These are phyloP conservation scores for Alethe diademata DNA, from an alignment of 2,113 vertebrate species.

Conservation along the genomic window DNA sequence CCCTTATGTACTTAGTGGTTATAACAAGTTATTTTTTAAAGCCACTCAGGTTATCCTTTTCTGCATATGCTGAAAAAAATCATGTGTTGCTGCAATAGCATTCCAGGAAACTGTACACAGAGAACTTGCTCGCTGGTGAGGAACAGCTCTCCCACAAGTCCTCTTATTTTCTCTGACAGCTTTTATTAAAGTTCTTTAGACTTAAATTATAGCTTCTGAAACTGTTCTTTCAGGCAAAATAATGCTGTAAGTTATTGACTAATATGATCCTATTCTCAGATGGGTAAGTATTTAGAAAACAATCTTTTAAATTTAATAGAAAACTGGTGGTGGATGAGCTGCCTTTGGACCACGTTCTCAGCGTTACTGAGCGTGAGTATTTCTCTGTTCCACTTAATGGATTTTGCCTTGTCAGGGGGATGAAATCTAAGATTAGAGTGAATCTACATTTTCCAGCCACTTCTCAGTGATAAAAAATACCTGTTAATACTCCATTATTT, in stretches of 20 bases:
- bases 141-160: slow-evolving; percentile 22
- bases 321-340: background rate
- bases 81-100: background rate
- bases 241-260: slow-evolving; percentile 28
- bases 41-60: background rate
- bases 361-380: background rate
- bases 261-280: slow-evolving; percentile 31
- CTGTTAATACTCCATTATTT: background rate
- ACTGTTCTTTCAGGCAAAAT: slow-evolving; percentile 41
- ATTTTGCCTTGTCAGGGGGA: background rate
- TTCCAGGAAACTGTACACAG: background rate
- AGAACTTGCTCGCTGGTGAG: background rate
- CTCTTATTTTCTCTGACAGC: slow-evolving; percentile 42
- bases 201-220: slow-evolving; percentile 39
- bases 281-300: slow-evolving; percentile 28
- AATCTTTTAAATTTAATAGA: slow-evolving; percentile 42
- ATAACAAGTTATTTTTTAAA: background rate
- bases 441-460: background rate
- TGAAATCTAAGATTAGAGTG: background rate
- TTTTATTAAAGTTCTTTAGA: slow-evolving; percentile 35
- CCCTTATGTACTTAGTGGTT: background rate
- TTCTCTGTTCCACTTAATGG: background rate
- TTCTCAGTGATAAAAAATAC: background rate
- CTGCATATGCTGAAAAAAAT: background rate
- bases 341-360: background rate